Base-by-base conservation (phyloP, 2,888 invertebrate species). In the Microplitis deprimator region DNA sequence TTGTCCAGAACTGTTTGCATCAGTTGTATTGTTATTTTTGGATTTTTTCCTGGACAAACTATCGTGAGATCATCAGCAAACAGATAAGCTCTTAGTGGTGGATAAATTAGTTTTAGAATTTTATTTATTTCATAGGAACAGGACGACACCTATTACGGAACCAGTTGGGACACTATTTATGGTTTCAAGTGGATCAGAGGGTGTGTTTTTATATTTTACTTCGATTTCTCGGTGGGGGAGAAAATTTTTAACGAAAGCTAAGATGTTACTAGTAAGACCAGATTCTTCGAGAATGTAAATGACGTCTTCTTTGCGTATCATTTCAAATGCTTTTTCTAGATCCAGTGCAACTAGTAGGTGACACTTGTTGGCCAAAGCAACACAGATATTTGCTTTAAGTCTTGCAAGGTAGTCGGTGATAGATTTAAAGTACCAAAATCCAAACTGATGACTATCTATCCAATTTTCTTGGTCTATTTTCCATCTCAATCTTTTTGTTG, bases 401-500 rank as follows among this genome's bases (percentile, higher is more conserved):
- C 8, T 62, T 16, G 17, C 17, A 10, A 62, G 13, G 8, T 62
- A 20, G 17, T 62, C 62, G 16, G 8, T 17, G 16, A 17, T 62
- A 7, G 62, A 62, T n/a, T 20, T 62, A 7, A 16, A 16, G 16
- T 16, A 4, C 7, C n/a, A n/a, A n/a, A 62, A 62, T 16, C 62
- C 62, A n/a, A 16, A 62, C 17, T 62, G 62, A 8, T 62, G 17
- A 4, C 16, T 17, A 29, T 50, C 50, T 10, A 50, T 50, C 2
- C 8, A 62, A 4, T 71, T 61, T 62, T 16, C 16, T 61, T 60
- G 13, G 60, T 70, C 75, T 8, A 72, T 64, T 6, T 20, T 5
- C 72, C 76, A 76, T 59, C 17, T 16, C 13, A 76, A 59, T 4
- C 72, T 60, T n/a, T 67, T 41, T 65, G 62, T 39, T 5, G 72